Conservation (phyloP, 2,797 vertebrate genomes). For the Peromyscus nudipes region DNA sequence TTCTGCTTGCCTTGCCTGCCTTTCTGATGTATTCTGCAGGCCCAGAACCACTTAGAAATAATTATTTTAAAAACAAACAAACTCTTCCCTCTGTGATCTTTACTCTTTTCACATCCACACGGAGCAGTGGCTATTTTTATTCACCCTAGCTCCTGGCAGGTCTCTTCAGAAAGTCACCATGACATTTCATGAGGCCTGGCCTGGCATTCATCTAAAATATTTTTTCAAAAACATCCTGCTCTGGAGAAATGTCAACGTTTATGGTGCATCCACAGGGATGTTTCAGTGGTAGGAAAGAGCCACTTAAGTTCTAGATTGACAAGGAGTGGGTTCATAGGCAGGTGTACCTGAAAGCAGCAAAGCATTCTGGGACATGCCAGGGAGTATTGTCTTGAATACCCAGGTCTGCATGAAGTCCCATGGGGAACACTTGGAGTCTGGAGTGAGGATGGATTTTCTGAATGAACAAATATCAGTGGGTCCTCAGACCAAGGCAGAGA, state of each 20-base stretch:
- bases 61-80: slow-evolving; percentile 85
- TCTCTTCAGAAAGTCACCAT: slow-evolving; percentile 83
- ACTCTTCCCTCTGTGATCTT: slow-evolving; percentile 80
- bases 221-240: slow-evolving; percentile 84
- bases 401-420: not conserved
- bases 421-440: not conserved
- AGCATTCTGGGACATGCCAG: not conserved
- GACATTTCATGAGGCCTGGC: slow-evolving; percentile 80
- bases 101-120: slow-evolving; percentile 72
- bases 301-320: slow-evolving; percentile 54
- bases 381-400: not conserved
- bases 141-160: slow-evolving; percentile 77
- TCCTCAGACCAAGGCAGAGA: not conserved
- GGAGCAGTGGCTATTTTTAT: slow-evolving; percentile 80
- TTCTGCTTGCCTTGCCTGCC: slow-evolving; percentile 65
- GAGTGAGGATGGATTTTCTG: not conserved
- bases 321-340: slow-evolving; percentile 50
- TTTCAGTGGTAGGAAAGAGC: slow-evolving; percentile 66
- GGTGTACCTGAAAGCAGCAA: not conserved
- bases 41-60: slow-evolving; percentile 81
- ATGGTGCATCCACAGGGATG: slow-evolving; percentile 74
- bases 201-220: slow-evolving; percentile 85
- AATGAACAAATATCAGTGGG: not conserved
- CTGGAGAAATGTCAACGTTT: slow-evolving; percentile 82
- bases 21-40: slow-evolving; percentile 68